Evolutionary conservation across 2,888 invertebrate species (phyloP), one percentile per base, ranked within the genome.

Genomic region (Euphydryas editha): DNA sequence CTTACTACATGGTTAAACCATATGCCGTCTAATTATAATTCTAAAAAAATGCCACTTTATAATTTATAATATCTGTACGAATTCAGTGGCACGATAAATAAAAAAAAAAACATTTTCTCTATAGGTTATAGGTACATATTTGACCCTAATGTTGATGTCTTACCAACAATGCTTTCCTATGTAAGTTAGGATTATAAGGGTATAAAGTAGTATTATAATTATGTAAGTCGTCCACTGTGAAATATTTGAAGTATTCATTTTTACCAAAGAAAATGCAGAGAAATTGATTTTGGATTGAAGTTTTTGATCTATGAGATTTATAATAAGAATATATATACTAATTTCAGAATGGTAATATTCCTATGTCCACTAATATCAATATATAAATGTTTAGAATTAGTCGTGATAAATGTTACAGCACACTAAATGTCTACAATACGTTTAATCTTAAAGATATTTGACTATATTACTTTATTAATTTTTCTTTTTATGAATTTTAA

Each of bases 321-420:
- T 20, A 5, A 15, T 13, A 15, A 39, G 39, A 13, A 39, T 39
- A 39, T 39, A 15, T 39, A 39, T 39, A 39, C 39, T 39, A 15
- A 11, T 1, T 39, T 11, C 15, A 11, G 11, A 47, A 18, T 18
- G 20, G 18, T 18, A 47, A 20, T 47, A 47, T 21, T 13, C 47
- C 47, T 47, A 47, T 20, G 47, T 47, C 47, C 47, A 20, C 47
- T 47, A 6, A 18, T 47, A 47, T 47, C 21, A 20, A 15, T 47
- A 13, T 47, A 13, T 47, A 18, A 47, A 47, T 47, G 47, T 47
- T 47, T 47, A 47, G 47, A 47, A 20, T 11, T 47, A 47, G 47
- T 47, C 21, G 47, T 47, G 47, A 47, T 47, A 47, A 11, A 47
- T 47, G 47, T 47, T 21, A 20, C 47, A 13, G 21, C 47, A 17